Evolutionary conservation across 2,797 vertebrate species (phyloP).

Genomic region (Channallabes apus): DNA sequence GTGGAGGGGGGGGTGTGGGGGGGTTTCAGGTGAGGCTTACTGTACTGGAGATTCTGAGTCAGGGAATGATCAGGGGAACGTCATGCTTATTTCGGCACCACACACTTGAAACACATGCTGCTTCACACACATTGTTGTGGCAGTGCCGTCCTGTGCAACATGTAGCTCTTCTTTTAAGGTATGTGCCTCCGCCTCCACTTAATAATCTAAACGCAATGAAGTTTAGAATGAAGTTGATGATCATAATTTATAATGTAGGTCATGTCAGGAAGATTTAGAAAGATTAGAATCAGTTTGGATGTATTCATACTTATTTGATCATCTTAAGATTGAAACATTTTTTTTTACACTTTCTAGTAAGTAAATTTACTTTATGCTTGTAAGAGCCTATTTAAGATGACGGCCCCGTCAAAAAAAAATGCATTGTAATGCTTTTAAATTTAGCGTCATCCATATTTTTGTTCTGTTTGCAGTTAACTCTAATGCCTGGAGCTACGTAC

Average conservation of each 20-base stretch:
- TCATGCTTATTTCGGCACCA: constrained; percentile 24
- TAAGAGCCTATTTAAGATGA: not conserved
- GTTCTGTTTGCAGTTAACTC: not conserved
- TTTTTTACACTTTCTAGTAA: not conserved
- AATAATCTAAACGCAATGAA: not conserved
- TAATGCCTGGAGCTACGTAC: not conserved
- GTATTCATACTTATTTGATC: not conserved
- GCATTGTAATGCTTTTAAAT: not conserved
- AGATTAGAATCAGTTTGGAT: not conserved
- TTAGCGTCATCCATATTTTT: not conserved
- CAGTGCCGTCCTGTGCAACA: constrained; percentile 23
- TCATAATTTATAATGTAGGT: constrained; percentile 12
- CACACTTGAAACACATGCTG: constrained; percentile 27
- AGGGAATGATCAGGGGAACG: constrained; percentile 32
- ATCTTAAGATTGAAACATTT: not conserved
- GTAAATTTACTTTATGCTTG: not conserved
- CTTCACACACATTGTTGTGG: constrained; percentile 38
- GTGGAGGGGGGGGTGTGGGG: constrained; percentile 66
- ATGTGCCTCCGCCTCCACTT: not conserved
- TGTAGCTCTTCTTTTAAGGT: constrained; percentile 15
- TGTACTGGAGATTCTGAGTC: constrained; percentile 58
- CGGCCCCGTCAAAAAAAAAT: not conserved
- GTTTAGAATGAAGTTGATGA: not conserved
- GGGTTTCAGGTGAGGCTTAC: constrained; percentile 74
- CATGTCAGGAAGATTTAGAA: not conserved